Base-by-base conservation (phyloP, 2,797 vertebrate species). In the Galaxias olidus region DNA sequence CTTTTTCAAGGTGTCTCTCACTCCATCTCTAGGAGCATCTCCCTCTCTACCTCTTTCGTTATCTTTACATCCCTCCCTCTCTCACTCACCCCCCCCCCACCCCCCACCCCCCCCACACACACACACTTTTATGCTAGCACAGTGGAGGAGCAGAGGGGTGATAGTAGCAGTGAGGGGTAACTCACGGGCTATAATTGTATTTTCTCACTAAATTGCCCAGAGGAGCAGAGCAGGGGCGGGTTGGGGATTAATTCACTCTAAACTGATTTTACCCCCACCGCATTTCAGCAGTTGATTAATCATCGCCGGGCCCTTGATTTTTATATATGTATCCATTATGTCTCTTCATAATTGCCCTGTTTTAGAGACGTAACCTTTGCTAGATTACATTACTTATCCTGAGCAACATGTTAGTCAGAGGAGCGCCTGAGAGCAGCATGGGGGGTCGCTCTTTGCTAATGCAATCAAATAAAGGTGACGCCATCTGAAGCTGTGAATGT, bases 281-380 rank as follows among this genome's bases (percentile, higher is more conserved):
- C 85, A 76, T 88, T 89, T 87, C 80, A 78, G 82, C 84, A 86
- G 79, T 88, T 90, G 87, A 90, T 92, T 91, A 91, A 91, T 92
- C 86, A 89, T 89, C 84, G 82, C 87, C 86, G 84, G 90, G 89
- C 86, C 85, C 87, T 84, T 88, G 83, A 90, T 88, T 88, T 88
- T n/a, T n/a, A n/a, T 88, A 88, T 87, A 86, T 30, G 6, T 89
- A 88, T 87, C 81, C 86, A 90, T 90, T 89, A 90, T 83, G 83
- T 85, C 85, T 86, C 88, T 90, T 89, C 90, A 86, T 82, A 82
- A 91, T 88, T 85, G 83, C 82, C 80, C 86, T 83, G 84, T 87
- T 90, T 88, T 82, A 81, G 82, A 84, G 78, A 77, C 56, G 76
- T 86, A 89, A 90, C 87, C 83, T 91, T 88, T 86, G 74, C 72